A percentile compares a stretch with the other conserved stretches of the same genome.
phyloP scores from a whole-genome alignment of 2,888 invertebrate genomes.

The Orthosia cruda region DNA sequence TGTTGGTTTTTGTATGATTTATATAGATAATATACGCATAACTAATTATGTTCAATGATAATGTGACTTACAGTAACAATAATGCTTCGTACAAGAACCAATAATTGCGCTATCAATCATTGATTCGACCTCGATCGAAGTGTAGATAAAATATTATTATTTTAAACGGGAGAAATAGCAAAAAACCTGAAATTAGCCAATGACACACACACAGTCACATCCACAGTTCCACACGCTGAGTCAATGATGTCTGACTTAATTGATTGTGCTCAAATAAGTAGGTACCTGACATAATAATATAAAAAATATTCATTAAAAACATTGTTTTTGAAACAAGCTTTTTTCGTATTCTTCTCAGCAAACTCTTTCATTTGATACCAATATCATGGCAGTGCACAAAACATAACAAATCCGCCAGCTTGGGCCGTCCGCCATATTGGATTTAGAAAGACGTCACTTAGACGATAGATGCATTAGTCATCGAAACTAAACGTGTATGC shows the following conservation, averaged over 20 bases:
- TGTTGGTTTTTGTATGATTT: slow-evolving; percentile 69
- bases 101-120: slow-evolving; percentile 59
- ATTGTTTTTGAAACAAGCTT: too few relatives aligned
- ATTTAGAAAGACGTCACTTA: too few relatives aligned
- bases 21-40: slow-evolving; percentile 49
- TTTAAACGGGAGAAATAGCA: background rate
- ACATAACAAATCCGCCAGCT: too few relatives aligned
- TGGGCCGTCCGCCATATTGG: too few relatives aligned
- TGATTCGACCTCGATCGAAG: slow-evolving; percentile 42
- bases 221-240: background rate
- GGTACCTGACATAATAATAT: background rate
- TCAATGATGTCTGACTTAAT: background rate
- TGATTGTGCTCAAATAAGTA: background rate
- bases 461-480: too few relatives aligned
- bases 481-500: too few relatives aligned
- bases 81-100: slow-evolving; percentile 32
- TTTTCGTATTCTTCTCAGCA: too few relatives aligned
- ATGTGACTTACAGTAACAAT: slow-evolving; percentile 48
- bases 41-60: slow-evolving; percentile 64
- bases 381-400: too few relatives aligned
- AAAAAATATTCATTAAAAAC: background rate
- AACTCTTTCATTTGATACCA: too few relatives aligned
- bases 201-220: background rate
- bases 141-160: slow-evolving; percentile 14
- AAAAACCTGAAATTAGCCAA: background rate